Percentiles rank a stretch among this genome's conserved stretches.
These are phyloP conservation scores for Benitochromis conjunctus DNA, from an alignment of 2,113 vertebrate genomes.

Conservation along the genomic window DNA sequence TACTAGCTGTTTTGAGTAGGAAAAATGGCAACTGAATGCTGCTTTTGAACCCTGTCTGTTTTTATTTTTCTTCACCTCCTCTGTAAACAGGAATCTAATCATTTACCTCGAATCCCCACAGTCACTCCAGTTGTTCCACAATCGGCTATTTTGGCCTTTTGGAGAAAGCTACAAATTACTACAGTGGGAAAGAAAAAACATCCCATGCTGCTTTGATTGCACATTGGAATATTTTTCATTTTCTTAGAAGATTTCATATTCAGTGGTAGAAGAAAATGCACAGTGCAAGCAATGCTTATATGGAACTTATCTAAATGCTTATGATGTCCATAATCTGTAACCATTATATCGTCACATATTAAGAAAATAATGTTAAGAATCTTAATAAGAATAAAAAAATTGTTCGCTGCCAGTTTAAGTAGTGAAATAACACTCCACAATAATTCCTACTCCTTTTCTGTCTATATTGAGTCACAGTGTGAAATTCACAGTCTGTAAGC, in stretches of 20 bases:
- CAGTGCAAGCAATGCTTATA: neutral
- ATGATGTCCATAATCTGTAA: no score
- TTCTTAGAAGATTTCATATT: neutral
- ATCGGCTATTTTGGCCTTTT: neutral
- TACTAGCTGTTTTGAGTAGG: neutral
- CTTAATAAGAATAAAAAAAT: neutral
- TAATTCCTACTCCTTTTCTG: neutral
- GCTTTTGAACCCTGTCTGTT: neutral
- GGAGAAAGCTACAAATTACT: neutral
- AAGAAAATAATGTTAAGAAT: neutral
- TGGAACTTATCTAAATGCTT: neutral
- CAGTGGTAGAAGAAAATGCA: neutral
- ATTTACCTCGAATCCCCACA: neutral
- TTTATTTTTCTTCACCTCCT: neutral
- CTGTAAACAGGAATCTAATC: neutral
- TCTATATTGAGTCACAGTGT: neutral
- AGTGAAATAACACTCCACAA: neutral
- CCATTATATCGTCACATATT: neutral
- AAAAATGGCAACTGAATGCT: neutral
- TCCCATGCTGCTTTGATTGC: neutral
- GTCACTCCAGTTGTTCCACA: neutral
- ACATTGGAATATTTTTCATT: neutral
- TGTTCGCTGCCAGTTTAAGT: neutral
- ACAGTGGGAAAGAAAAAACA: neutral
- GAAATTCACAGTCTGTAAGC: neutral